Conservation (phyloP, 2,797 vertebrate genomes). For the Xenopus petersii region DNA sequence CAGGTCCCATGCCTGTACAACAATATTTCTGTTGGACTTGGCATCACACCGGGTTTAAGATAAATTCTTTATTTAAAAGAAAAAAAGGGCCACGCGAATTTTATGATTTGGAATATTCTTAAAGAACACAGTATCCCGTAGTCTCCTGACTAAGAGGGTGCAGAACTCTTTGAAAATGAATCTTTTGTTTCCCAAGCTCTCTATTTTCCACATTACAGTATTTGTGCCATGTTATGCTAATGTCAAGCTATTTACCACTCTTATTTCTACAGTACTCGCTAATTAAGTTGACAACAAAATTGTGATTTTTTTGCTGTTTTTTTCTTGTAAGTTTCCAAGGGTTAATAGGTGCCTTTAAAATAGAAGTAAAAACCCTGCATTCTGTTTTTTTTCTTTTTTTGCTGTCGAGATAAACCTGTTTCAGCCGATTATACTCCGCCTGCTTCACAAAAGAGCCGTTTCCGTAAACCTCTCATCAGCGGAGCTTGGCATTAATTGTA, state of each 20-base stretch:
- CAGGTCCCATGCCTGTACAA: too few species aligned
- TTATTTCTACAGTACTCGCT: constrained; percentile 40
- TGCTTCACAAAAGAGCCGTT: constrained; percentile 76
- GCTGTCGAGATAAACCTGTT: constrained; percentile 76
- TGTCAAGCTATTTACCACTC: constrained; percentile 49
- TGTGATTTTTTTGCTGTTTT: constrained; percentile 32
- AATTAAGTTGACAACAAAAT: constrained; percentile 49
- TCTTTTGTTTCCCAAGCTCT: constrained; percentile 34
- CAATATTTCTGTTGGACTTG: too few species aligned
- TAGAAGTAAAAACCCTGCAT: constrained; percentile 65
- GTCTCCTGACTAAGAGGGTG: constrained; percentile 25
- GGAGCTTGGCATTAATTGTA: constrained; percentile 79
- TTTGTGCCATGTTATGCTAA: constrained; percentile 49
- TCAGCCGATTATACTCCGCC: constrained; percentile 79
- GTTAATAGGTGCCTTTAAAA: constrained; percentile 65
- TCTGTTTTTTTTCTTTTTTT: constrained; percentile 59
- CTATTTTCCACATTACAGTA: constrained; percentile 48
- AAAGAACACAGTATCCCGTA: constrained; percentile 7
- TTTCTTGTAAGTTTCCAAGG: constrained; percentile 37
- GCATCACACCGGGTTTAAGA: too few species aligned
- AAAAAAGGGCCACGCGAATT: constrained; percentile 25
- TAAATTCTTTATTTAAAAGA: too few species aligned
- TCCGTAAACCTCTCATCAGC: constrained; percentile 79
- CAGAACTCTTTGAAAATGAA: constrained; percentile 30
- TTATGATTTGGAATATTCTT: constrained; percentile 27